Conservation (phyloP, 2,888 invertebrate genomes). For the Hoplodrina blanda region DNA sequence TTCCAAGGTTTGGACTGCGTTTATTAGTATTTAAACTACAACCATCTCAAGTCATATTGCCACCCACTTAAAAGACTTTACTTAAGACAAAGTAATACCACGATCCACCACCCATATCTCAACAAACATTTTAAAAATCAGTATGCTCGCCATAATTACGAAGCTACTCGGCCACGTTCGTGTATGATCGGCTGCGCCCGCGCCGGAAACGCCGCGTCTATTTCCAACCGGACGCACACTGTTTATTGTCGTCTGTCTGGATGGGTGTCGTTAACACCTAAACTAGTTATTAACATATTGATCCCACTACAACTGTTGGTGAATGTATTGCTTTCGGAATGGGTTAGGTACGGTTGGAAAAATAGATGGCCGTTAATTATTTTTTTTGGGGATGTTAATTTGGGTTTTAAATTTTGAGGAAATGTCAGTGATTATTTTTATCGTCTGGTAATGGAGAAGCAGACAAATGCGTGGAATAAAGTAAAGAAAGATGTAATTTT, state of each 20-base stretch:
- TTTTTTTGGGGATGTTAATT: conserved; percentile 2
- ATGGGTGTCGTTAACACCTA: conserved; percentile 85
- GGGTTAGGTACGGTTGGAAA: conserved; percentile 46
- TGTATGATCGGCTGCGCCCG: conserved; percentile 63
- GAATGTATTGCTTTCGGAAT: conserved; percentile 44
- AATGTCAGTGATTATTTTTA: background rate
- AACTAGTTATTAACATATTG: conserved; percentile 81
- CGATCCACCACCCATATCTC: conserved; percentile 3
- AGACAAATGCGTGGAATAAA: background rate
- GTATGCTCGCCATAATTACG: conserved; percentile 55
- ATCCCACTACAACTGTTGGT: conserved; percentile 62
- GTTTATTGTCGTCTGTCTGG: conserved; percentile 86
- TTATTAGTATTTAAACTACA: background rate
- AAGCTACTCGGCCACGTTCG: conserved; percentile 48
- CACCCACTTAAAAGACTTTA: background rate
- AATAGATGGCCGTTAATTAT: conserved; percentile 8
- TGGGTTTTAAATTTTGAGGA: background rate
- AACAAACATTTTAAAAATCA: conserved; percentile 46
- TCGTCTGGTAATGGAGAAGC: too few species aligned
- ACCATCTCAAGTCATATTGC: background rate
- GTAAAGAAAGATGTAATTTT: conserved; percentile 16
- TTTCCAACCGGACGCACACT: conserved; percentile 88
- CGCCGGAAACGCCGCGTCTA: conserved; percentile 87
- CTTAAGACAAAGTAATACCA: background rate
- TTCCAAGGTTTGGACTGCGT: background rate